These are phyloP conservation scores for Xestia c-nigrum DNA, from an alignment of 2,888 invertebrate genomes.

Conservation along the genomic window DNA sequence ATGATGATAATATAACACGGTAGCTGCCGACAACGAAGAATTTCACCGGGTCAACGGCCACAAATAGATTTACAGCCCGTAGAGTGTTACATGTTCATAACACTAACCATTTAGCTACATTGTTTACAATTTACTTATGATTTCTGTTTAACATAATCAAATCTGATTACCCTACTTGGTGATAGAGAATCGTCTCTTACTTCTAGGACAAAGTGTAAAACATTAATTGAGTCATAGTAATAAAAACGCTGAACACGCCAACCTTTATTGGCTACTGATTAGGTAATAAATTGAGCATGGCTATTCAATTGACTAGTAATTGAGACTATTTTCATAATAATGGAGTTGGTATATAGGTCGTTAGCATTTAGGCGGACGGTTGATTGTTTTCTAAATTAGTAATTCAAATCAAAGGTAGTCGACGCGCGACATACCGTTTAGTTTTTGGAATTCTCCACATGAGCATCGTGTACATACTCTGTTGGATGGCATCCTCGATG, in stretches of 20 bases:
- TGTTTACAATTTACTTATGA: conserved; percentile 48
- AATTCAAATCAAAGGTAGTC: conserved; percentile 69
- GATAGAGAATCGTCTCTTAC: not conserved
- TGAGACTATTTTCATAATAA: conserved; percentile 62
- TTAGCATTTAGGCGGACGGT: conserved; percentile 56
- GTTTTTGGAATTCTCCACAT: conserved; percentile 69
- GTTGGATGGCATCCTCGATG: conserved; percentile 53
- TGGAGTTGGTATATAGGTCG: conserved; percentile 37
- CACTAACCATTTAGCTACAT: conserved; percentile 54
- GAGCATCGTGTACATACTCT: conserved; percentile 46
- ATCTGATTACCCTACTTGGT: not conserved
- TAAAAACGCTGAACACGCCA: conserved; percentile 26
- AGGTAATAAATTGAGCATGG: conserved; percentile 21
- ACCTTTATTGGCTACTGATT: conserved; percentile 27
- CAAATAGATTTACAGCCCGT: conserved; percentile 68
- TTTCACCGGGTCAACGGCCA: conserved; percentile 77
- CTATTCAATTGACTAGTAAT: conserved; percentile 52
- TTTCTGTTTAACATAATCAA: conserved; percentile 25
- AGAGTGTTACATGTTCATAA: conserved; percentile 70
- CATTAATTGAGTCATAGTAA: conserved; percentile 18
- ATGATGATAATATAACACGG: conserved; percentile 70
- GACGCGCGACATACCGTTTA: conserved; percentile 66
- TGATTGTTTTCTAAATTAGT: conserved; percentile 73
- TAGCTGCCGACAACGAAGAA: conserved; percentile 65
- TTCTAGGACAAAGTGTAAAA: not conserved